Evolutionary conservation across 1,140 invertebrate species (phyloP).

Genomic region (Phymorhynchus buccinoides): DNA sequence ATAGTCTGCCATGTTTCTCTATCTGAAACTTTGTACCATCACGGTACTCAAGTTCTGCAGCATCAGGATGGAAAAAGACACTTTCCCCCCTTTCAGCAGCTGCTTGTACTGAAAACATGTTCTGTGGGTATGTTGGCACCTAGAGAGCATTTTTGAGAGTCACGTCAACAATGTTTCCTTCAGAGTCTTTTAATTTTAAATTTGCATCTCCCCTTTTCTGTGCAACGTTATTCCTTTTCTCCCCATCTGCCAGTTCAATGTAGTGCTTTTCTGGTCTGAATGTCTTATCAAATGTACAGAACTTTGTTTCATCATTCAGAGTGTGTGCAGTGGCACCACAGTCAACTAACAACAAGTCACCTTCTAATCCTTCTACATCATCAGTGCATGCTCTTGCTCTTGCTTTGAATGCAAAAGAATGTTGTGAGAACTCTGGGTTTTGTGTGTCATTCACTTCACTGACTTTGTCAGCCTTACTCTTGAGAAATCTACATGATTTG

Average conservation of each 20-base stretch:
- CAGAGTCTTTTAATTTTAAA: background rate
- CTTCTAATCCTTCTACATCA: background rate
- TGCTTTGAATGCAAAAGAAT: constrained; percentile 1
- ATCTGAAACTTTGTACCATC: constrained; percentile 2
- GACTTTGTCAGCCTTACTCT: background rate
- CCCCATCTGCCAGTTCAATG: background rate
- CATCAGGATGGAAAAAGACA: background rate
- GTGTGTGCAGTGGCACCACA: background rate
- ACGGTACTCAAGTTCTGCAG: background rate
- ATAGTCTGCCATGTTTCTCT: constrained; percentile 24
- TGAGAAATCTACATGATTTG: constrained; percentile 11
- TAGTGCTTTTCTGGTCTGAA: background rate
- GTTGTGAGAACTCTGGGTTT: background rate
- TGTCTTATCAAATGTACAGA: background rate
- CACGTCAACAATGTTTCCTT: constrained; percentile 21
- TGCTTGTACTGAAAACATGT: constrained; percentile 39
- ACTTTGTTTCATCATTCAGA: background rate
- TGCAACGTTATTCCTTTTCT: background rate
- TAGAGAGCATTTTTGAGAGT: constrained; percentile 14
- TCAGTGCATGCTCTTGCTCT: no score
- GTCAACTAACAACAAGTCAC: background rate
- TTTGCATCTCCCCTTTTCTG: background rate
- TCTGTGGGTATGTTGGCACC: constrained; percentile 36
- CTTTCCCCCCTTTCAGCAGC: background rate
- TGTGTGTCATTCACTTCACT: background rate